phyloP scores from a whole-genome alignment of 2,797 vertebrate species.

The Pagetopsis macropterus region DNA sequence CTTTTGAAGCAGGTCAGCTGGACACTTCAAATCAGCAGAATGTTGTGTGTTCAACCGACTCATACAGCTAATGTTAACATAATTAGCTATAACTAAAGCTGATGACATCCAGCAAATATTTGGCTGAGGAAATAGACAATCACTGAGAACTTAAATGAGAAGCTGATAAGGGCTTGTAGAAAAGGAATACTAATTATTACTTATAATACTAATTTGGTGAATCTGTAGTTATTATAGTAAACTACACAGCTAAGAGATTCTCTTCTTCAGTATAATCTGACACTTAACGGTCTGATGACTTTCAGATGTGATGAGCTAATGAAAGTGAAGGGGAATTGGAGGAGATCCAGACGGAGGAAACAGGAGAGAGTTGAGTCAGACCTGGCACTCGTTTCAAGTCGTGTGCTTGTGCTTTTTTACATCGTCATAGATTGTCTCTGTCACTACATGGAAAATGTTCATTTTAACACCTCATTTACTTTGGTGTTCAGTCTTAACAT shows the following conservation, averaged over 20 bases:
- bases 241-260: not conserved
- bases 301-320: constrained; percentile 36
- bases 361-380: constrained; percentile 37
- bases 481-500: constrained; percentile 22
- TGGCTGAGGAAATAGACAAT: not conserved
- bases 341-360: constrained; percentile 37
- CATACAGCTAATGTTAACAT: too few species aligned
- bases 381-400: constrained; percentile 49
- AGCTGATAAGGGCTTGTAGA: not conserved
- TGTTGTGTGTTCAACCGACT: not conserved
- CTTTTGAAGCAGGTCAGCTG: too few species aligned
- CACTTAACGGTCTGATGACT: constrained; percentile 4
- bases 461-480: constrained; percentile 48
- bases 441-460: constrained; percentile 37
- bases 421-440: constrained; percentile 65
- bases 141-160: not conserved
- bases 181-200: not conserved
- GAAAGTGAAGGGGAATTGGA: constrained; percentile 34
- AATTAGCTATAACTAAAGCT: not conserved
- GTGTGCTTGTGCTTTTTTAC: constrained; percentile 51
- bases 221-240: not conserved
- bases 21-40: too few species aligned
- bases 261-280: constrained; percentile 7
- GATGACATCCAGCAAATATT: not conserved
- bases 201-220: not conserved